These are phyloP conservation scores for Ligdia adustata DNA, from an alignment of 2,888 invertebrate species.

Conservation along the genomic window DNA sequence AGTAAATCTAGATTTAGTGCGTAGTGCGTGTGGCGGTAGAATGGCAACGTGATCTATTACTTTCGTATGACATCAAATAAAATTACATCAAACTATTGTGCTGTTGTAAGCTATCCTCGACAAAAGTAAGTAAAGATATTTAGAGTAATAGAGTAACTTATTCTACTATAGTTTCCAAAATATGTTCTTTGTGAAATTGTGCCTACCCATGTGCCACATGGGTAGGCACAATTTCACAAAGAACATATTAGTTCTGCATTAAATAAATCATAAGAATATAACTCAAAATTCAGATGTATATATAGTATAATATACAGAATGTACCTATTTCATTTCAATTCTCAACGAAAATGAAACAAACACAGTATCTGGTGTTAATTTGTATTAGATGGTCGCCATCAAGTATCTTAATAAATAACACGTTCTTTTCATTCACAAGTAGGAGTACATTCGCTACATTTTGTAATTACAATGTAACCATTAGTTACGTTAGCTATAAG, in stretches of 20 bases:
- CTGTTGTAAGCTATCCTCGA: conserved; percentile 2
- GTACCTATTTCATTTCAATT: too few species aligned
- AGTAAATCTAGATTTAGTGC: conserved; percentile 10
- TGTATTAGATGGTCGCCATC: conserved; percentile 72
- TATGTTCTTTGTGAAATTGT: too few species aligned
- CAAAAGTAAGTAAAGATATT: too few species aligned
- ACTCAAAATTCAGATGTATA: too few species aligned
- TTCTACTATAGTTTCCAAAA: too few species aligned
- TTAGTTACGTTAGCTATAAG: conserved; percentile 21
- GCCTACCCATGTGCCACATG: too few species aligned
- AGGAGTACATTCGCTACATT: conserved; percentile 18
- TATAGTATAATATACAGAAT: too few species aligned
- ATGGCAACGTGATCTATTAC: conserved; percentile 11
- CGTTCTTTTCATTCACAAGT: conserved; percentile 48
- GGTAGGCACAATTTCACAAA: too few species aligned
- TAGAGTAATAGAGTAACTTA: too few species aligned
- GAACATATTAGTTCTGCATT: too few species aligned
- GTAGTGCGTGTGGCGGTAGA: conserved; percentile 13
- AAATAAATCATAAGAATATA: too few species aligned
- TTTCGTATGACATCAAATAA: conserved; percentile 2
- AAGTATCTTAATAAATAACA: conserved; percentile 43
- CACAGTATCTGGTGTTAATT: conserved; percentile 59
- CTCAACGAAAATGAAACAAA: conserved; percentile 56
- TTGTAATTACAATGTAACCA: conserved; percentile 9
- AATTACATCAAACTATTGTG: conserved; percentile 19